phyloP scores from a whole-genome alignment of 2,113 vertebrate species.

The Mola mola region DNA sequence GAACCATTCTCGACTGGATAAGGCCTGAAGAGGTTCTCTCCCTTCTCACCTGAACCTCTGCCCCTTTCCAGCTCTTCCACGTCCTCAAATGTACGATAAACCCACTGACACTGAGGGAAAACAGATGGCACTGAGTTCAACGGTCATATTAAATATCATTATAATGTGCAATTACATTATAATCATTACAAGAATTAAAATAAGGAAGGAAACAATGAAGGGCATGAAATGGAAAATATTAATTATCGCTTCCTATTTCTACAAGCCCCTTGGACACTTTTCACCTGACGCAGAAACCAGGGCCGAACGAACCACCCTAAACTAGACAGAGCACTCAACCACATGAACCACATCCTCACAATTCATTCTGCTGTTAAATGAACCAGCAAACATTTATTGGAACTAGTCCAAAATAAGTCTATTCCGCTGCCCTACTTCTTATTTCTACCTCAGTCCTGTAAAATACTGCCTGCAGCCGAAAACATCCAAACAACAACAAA shows the following conservation, averaged over 20 bases:
- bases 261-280: conserved; percentile 5
- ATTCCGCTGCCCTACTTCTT: conserved; percentile 7
- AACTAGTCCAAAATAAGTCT: conserved; percentile 12
- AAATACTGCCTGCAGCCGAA: too few species aligned
- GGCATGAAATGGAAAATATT: too few species aligned
- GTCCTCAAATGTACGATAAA: conserved; percentile 91
- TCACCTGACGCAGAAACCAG: conserved; percentile 5
- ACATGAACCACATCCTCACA: conserved; percentile 42
- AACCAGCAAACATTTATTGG: conserved; percentile 33
- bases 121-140: conserved; percentile 20
- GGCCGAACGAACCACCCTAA: conserved; percentile 3
- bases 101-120: conserved; percentile 85
- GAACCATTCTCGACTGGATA: conserved; percentile 75
- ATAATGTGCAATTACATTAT: neutral
- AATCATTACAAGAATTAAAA: neutral
- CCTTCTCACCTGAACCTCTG: conserved; percentile 41
- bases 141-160: neutral
- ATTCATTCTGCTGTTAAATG: conserved; percentile 36
- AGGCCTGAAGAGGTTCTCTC: conserved; percentile 57
- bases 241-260: neutral
- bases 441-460: too few species aligned
- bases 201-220: neutral
- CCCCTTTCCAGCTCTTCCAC: conserved; percentile 83
- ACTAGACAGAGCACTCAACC: conserved; percentile 13
- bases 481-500: neutral